phyloP scores from a whole-genome alignment of 1,140 invertebrate species.

The Drosophila yakuba region DNA sequence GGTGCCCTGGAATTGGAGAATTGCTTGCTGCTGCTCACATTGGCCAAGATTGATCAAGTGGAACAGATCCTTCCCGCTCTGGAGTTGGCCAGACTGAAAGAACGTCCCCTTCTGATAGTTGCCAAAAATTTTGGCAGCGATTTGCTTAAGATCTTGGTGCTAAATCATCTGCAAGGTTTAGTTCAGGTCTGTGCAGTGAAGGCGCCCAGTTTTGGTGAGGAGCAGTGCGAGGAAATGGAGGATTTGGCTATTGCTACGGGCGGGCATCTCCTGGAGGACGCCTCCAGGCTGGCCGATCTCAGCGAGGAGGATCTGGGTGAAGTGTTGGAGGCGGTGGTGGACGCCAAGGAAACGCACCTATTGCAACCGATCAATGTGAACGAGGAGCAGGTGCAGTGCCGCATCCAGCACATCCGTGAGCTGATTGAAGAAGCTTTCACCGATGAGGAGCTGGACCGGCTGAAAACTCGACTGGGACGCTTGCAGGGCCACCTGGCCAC shows the following conservation, averaged over 20 bases:
- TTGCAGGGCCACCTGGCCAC: constrained; percentile 89
- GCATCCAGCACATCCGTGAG: constrained; percentile 88
- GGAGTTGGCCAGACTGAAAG: constrained; percentile 93
- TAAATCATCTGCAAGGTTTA: constrained; percentile 90
- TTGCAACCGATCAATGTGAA: constrained; percentile 86
- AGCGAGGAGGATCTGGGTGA: constrained; percentile 87
- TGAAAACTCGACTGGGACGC: constrained; percentile 90
- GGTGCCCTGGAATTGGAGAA: constrained; percentile 97
- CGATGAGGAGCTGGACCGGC: constrained; percentile 91
- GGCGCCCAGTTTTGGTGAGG: constrained; percentile 90
- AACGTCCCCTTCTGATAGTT: constrained; percentile 91
- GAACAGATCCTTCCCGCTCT: constrained; percentile 96
- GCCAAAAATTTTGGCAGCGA: constrained; percentile 93
- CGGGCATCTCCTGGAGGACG: constrained; percentile 80
- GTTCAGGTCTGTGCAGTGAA: constrained; percentile 91
- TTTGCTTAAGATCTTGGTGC: constrained; percentile 90
- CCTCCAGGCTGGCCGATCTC: constrained; percentile 85
- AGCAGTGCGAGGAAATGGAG: constrained; percentile 86
- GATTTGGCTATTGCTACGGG: constrained; percentile 39
- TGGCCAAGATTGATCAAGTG: constrained; percentile 96
- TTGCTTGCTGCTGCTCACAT: constrained; percentile 90
- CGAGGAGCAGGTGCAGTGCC: constrained; percentile 87
- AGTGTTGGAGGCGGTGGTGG: constrained; percentile 88
- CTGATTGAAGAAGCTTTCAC: constrained; percentile 89
- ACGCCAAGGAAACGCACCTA: constrained; percentile 86